Evolutionary conservation across 2,113 vertebrate genomes (phyloP), one percentile per base, ranked within the genome.

Genomic region (Corythornis vintsioides): DNA sequence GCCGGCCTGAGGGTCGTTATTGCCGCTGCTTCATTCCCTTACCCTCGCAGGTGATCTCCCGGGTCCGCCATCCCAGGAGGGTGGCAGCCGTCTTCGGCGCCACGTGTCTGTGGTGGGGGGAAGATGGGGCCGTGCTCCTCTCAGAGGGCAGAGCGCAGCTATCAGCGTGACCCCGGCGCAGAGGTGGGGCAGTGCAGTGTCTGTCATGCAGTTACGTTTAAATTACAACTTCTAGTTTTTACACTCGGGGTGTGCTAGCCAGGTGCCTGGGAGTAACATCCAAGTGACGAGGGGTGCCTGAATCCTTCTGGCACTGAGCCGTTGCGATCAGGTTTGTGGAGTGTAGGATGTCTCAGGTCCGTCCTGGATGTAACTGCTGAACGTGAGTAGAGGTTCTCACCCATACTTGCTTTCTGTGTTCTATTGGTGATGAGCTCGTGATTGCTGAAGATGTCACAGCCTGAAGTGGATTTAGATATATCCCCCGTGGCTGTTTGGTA

Each of bases 401-500:
- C 19, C 55, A 0, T 4, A 0, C 42, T 18, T 7, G 15, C 2
- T 0, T 35, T 14, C 35, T 5, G 19, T 3, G 0, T 33, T 47
- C 22, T 43, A 1, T 10, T 8, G 6, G 5, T 5, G 52, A 2
- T 5, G 21, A 29, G 18, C 1, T 28, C 29, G 21, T 29, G 55
- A 5, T 19, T 22, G 91, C 28, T 33, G 72, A 15, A 33, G 22
- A 7, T 0, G 4, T 35, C 38, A 59, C 60, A 25, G 38, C 43
- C 57, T 25, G 1, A 11, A 1, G 31, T 2, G 43, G 4, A 22
- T 29, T 28, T 15, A 11, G 19, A 1, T 28, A 0, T 1, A 0
- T 33, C 29, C 17, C 22, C n/a, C 2, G 11, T 13, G 40, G 16
- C 9, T 50, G 26, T 17, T 55, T 17, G 71, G 28, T 42, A 11